Conservation (phyloP, 2,888 invertebrate genomes). For the Rosalia funebris region DNA sequence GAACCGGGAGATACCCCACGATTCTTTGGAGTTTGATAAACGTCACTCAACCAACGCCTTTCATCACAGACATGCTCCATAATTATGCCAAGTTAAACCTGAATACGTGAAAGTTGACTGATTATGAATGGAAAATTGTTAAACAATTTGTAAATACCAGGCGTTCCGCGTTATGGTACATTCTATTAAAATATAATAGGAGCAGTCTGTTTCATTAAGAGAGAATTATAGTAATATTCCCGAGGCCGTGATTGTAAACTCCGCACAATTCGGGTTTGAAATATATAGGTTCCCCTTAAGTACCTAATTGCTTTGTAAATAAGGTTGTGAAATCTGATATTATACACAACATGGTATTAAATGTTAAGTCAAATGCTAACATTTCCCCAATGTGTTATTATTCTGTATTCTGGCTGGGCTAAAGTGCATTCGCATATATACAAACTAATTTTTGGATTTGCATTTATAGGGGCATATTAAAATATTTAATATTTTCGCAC, state of each 20-base stretch:
- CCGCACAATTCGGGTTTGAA: conserved; percentile 26
- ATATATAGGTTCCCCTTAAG: conserved; percentile 36
- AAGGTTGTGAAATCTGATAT: conserved; percentile 34
- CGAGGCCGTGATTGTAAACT: conserved; percentile 13
- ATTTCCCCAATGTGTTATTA: conserved; percentile 23
- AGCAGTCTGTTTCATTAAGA: conserved; percentile 17
- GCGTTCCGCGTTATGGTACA: not conserved
- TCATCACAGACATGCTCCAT: no score
- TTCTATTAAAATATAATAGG: conserved; percentile 17
- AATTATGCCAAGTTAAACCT: no score
- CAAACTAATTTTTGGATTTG: conserved; percentile 11
- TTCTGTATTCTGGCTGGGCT: conserved; percentile 12
- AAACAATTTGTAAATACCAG: not conserved
- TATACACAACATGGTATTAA: conserved; percentile 31
- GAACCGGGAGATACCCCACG: no score
- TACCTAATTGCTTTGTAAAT: conserved; percentile 36
- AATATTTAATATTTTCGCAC: not conserved
- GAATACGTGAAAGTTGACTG: no score
- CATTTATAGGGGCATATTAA: conserved; percentile 1
- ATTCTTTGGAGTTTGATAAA: no score
- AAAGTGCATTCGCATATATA: conserved; percentile 6
- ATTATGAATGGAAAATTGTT: conserved; percentile 1
- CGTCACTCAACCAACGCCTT: no score
- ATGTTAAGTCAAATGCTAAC: conserved; percentile 31
- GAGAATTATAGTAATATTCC: conserved; percentile 20